Percentiles rank a stretch among this genome's conserved stretches.
Conservation (phyloP, 2,113 vertebrate species). For the Microtus montanus region DNA sequence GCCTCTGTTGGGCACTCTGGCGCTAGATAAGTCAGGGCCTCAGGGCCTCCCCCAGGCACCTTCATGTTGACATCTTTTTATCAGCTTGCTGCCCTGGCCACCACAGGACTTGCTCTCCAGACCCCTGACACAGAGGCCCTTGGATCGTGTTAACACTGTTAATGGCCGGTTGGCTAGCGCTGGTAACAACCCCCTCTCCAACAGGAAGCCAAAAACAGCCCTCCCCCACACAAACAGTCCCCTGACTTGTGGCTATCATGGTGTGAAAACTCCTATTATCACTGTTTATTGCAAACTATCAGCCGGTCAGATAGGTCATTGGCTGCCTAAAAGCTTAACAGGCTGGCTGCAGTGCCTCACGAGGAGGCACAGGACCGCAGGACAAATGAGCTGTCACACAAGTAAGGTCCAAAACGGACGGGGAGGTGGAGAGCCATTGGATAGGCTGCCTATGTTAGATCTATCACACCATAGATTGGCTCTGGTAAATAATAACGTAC, state of each 20-base stretch:
- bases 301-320: not conserved
- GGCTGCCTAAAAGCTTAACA: not conserved
- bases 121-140: not conserved
- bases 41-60: constrained; percentile 75
- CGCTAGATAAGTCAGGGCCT: constrained; percentile 76
- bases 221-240: not conserved
- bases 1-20: constrained; percentile 71
- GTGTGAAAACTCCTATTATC: not conserved
- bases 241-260: not conserved
- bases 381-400: not conserved
- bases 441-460: not conserved
- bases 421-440: not conserved
- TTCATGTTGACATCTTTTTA: constrained; percentile 62
- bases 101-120: not conserved
- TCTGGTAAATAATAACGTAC: not conserved
- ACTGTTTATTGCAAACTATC: not conserved
- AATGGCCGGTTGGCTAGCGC: not conserved
- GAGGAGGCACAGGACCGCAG: not conserved
- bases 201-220: not conserved
- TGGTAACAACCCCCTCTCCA: not conserved
- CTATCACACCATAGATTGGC: not conserved
- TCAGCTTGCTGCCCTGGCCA: not conserved
- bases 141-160: not conserved
- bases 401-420: not conserved
- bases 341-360: not conserved